phyloP scores from a whole-genome alignment of 2,888 invertebrate genomes.

The Pheosia gnoma region DNA sequence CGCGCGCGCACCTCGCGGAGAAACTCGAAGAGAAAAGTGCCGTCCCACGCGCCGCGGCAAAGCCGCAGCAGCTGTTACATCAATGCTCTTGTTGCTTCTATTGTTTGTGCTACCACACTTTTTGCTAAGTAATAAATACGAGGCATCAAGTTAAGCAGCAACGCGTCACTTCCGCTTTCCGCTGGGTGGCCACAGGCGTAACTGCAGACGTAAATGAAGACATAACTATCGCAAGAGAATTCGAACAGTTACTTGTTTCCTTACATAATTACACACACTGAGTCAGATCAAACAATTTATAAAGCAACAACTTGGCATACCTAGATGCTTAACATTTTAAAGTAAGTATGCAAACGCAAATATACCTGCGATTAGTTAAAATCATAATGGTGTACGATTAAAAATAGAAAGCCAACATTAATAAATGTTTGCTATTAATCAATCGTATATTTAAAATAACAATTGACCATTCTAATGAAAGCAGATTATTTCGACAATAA shows the following conservation, averaged over 20 bases:
- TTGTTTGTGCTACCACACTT: constrained; percentile 48
- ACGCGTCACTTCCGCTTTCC: constrained; percentile 60
- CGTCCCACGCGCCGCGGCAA: constrained; percentile 63
- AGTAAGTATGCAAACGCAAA: neutral
- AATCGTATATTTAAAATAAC: neutral
- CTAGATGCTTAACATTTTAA: neutral
- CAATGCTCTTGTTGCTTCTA: constrained; percentile 62
- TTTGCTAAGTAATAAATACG: constrained; percentile 53
- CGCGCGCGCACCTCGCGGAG: constrained; percentile 61
- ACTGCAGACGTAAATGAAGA: constrained; percentile 28
- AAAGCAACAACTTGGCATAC: neutral
- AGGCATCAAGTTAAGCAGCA: constrained; percentile 40
- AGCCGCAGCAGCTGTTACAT: constrained; percentile 68
- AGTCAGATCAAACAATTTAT: constrained; percentile 8
- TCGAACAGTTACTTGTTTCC: constrained; percentile 27
- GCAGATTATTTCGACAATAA: constrained; percentile 3
- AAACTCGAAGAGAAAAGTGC: constrained; percentile 79
- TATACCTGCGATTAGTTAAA: neutral
- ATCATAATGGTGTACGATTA: neutral
- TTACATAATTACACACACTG: constrained; percentile 19
- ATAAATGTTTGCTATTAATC: neutral
- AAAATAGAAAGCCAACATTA: constrained; percentile 4
- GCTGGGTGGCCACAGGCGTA: constrained; percentile 33
- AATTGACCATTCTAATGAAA: neutral
- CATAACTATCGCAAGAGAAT: constrained; percentile 20